Evolutionary conservation across 1,140 invertebrate genomes (phyloP).

Genomic region (Venturia canescens): DNA sequence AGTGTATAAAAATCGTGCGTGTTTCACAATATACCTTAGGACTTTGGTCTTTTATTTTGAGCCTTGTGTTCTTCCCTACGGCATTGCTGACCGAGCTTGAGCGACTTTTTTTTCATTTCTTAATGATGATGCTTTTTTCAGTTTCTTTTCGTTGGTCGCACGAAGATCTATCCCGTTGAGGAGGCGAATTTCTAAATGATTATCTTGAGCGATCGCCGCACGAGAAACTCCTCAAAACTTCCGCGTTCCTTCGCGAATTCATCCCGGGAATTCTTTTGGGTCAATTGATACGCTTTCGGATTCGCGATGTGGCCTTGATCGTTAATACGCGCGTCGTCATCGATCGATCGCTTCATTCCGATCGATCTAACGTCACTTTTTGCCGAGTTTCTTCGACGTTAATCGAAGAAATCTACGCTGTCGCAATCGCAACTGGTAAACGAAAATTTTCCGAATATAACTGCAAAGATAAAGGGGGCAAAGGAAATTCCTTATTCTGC

Average conservation of each 20-base stretch:
- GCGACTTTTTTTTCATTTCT: conserved; percentile 13
- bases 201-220: background rate
- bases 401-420: too few species aligned
- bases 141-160: background rate
- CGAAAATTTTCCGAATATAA: too few species aligned
- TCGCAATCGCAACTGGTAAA: too few species aligned
- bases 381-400: too few species aligned
- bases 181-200: background rate
- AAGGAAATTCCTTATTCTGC: background rate
- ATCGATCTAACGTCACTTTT: too few species aligned
- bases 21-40: background rate
- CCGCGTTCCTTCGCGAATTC: background rate
- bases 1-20: background rate
- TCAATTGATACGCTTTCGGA: conserved; percentile 8
- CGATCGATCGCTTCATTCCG: background rate
- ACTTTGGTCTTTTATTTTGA: background rate
- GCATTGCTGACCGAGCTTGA: conserved; percentile 24
- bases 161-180: background rate
- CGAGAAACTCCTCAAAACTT: background rate
- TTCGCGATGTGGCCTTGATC: background rate
- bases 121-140: background rate
- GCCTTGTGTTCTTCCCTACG: too few species aligned
- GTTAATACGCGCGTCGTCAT: background rate
- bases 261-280: background rate
- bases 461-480: background rate